phyloP scores from a whole-genome alignment of 2,113 vertebrate genomes.

The Platycercus adscitus region DNA sequence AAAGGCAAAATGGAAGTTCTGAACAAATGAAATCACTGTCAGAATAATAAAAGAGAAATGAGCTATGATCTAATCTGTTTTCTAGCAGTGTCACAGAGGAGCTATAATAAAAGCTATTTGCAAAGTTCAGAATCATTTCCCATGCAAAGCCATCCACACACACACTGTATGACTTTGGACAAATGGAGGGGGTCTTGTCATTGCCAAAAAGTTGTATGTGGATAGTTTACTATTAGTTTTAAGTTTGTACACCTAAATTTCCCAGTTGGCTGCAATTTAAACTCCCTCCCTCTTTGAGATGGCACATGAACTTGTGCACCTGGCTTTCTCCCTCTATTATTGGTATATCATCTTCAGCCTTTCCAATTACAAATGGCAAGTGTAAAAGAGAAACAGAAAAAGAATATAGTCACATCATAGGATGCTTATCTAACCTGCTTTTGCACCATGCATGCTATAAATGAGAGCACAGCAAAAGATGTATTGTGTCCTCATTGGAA shows the following conservation, averaged over 20 bases:
- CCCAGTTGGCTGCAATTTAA: slow-evolving; percentile 33
- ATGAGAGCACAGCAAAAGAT: not conserved
- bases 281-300: slow-evolving; percentile 51
- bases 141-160: slow-evolving; percentile 74
- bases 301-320: slow-evolving; percentile 38
- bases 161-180: slow-evolving; percentile 74
- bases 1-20: slow-evolving; percentile 62
- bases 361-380: not conserved
- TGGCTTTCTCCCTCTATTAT: slow-evolving; percentile 43
- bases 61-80: slow-evolving; percentile 76
- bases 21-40: slow-evolving; percentile 73
- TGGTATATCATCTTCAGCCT: slow-evolving; percentile 5
- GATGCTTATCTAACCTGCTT: not conserved
- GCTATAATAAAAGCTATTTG: slow-evolving; percentile 75
- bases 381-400: slow-evolving; percentile 30
- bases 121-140: slow-evolving; percentile 77
- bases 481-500: not conserved
- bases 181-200: slow-evolving; percentile 70
- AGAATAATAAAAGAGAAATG: slow-evolving; percentile 73
- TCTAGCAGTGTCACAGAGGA: slow-evolving; percentile 67
- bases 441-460: not conserved
- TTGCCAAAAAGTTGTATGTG: slow-evolving; percentile 68
- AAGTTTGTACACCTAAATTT: slow-evolving; percentile 69
- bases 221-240: slow-evolving; percentile 61
- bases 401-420: not conserved